Base-by-base conservation (phyloP, 1,140 invertebrate genomes). In the Caenorhabditis tropicalis region DNA sequence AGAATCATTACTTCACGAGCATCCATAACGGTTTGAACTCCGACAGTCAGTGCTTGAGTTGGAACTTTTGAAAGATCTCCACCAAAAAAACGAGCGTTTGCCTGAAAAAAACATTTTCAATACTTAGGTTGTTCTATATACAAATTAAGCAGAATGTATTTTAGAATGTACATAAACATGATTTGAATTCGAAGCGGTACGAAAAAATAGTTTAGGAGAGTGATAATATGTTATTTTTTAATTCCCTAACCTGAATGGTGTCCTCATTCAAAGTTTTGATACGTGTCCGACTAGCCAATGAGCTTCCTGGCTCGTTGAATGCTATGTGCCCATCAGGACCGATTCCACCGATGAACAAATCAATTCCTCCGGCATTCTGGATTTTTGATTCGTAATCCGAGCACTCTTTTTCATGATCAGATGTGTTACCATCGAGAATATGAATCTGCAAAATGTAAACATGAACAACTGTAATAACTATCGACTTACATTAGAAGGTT, bases 281-380 rank as follows among this genome's bases (percentile, higher is more conserved):
- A 88, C 97, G 93, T 2, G 98, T 99, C 85, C 96, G 93, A 6
- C 97, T 99, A 21, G 95, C 94, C 86, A 99, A 92, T 74, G 96
- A 98, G 21, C 92, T 93, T 19, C 94, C 98, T 9, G 98, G 98
- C 92, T 99, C 98, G 92, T 99, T 99, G 92, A 99, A 99, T 10
- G 98, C 98, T 91, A 99, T 98, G 92, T 99, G 98, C 12, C 98
- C 98, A 93, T 99, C 98, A n/a, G 96, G 96, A 12, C 97, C 97
- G 92, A 98, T 98, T 60, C 96, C 95, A 92, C 97, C 97, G 88
- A 99, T 94, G 92, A 99, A 99, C 0, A 99, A 93, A 91, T 98
- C 95, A 87, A 99, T 94, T 56, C 98, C 98, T 79, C 97, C 98
- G 79, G 96, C 95, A 88, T 95, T 94, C 84, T 92, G 92, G 79